phyloP scores from a whole-genome alignment of 2,797 vertebrate species.

The Etheostoma nigrum region DNA sequence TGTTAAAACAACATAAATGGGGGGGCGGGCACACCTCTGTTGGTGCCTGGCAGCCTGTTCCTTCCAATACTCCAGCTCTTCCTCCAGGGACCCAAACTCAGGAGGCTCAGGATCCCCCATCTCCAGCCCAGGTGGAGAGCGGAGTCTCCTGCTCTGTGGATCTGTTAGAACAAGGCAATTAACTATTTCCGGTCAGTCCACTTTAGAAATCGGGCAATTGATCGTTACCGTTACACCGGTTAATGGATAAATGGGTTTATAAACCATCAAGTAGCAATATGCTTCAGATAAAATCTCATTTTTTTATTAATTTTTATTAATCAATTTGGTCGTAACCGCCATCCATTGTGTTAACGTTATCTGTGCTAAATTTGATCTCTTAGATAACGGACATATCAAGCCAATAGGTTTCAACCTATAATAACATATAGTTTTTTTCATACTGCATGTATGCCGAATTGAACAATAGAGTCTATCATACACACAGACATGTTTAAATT shows the following conservation, averaged over 20 bases:
- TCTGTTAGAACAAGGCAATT: neutral
- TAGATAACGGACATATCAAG: neutral
- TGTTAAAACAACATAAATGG: neutral
- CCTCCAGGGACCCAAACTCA: conserved; percentile 88
- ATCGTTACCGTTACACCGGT: accelerated
- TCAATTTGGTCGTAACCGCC: neutral
- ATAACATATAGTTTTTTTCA: neutral
- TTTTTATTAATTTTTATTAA: neutral
- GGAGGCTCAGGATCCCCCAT: conserved; percentile 78
- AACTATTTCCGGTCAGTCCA: neutral
- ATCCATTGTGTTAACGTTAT: neutral
- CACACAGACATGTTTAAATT: accelerated
- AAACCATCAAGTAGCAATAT: accelerated
- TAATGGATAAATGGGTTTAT: no score
- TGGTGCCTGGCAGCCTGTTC: conserved; percentile 87
- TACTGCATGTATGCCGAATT: neutral
- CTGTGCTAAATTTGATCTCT: no score
- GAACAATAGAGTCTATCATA: accelerated
- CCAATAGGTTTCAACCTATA: neutral
- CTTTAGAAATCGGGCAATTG: neutral
- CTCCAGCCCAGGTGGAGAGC: conserved; percentile 18
- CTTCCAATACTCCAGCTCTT: conserved; percentile 92
- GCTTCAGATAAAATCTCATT: neutral
- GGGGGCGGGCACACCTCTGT: conserved; percentile 83
- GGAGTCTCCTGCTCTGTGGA: neutral